These are phyloP conservation scores for Quadriops clusia DNA, from an alignment of 2,888 invertebrate species.

Conservation along the genomic window DNA sequence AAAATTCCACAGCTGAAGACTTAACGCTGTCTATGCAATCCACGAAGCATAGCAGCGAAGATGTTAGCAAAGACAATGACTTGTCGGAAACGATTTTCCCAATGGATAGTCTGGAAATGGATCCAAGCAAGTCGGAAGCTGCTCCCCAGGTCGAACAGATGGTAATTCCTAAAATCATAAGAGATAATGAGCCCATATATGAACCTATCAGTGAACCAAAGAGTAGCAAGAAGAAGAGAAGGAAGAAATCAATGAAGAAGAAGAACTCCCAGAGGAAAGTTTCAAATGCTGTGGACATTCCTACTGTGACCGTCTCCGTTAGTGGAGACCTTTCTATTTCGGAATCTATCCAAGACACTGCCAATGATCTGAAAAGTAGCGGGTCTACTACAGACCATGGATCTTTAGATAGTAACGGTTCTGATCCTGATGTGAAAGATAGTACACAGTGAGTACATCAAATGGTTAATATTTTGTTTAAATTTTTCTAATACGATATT, in stretches of 20 bases:
- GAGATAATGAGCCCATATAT: constrained; percentile 1
- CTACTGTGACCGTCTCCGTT: constrained; percentile 9
- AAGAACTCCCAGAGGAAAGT: constrained; percentile 65
- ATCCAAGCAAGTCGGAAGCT: constrained; percentile 28
- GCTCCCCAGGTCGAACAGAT: constrained; percentile 31
- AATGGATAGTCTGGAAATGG: constrained; percentile 51
- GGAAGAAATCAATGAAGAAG: constrained; percentile 70
- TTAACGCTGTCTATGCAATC: constrained; percentile 30
- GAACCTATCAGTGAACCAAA: constrained; percentile 24
- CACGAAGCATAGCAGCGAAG: constrained; percentile 29
- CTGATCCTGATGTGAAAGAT: constrained; percentile 34
- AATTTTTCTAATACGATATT: not conserved
- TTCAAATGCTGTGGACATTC: constrained; percentile 38
- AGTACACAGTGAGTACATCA: constrained; percentile 30
- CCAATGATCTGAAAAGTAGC: constrained; percentile 30
- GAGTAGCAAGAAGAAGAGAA: constrained; percentile 62
- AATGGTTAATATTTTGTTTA: not conserved
- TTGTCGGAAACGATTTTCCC: constrained; percentile 51
- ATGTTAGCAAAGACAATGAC: constrained; percentile 33
- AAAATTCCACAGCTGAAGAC: constrained; percentile 31
- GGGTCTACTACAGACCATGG: constrained; percentile 33
- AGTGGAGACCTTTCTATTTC: constrained; percentile 5
- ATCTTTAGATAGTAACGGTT: constrained; percentile 33
- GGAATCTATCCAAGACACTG: constrained; percentile 30
- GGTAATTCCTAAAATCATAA: constrained; percentile 6